These are phyloP conservation scores for Brachypalpus laphriformis DNA, from an alignment of 2,888 invertebrate species.

Conservation along the genomic window DNA sequence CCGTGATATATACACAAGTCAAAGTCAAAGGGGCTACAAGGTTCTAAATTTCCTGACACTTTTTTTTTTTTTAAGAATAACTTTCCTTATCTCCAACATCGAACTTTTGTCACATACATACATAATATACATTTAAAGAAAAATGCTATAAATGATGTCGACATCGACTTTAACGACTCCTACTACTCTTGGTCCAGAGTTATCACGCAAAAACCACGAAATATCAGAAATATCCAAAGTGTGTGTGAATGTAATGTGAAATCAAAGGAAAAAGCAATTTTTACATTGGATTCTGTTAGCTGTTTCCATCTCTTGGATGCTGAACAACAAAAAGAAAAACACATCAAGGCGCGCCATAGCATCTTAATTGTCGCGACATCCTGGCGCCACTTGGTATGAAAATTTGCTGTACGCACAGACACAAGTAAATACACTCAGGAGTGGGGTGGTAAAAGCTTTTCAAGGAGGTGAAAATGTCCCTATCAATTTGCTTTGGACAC, in stretches of 20 bases:
- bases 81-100: conserved; percentile 42
- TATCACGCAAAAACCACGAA: conserved; percentile 50
- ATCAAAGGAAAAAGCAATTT: conserved; percentile 60
- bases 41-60: background rate
- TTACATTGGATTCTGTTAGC: conserved; percentile 53
- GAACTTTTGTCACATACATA: conserved; percentile 50
- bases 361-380: conserved; percentile 82
- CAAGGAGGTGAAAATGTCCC: conserved; percentile 21
- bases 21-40: conserved; percentile 54
- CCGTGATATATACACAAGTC: conserved; percentile 10
- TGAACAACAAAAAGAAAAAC: conserved; percentile 42
- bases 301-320: conserved; percentile 60
- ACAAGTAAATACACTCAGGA: background rate
- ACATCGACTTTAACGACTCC: conserved; percentile 57
- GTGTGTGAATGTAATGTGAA: conserved; percentile 32
- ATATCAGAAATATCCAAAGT: conserved; percentile 15
- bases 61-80: conserved; percentile 25
- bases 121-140: background rate
- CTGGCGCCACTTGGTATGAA: conserved; percentile 79
- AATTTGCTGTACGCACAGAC: conserved; percentile 35
- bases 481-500: conserved; percentile 39
- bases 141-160: conserved; percentile 44
- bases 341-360: conserved; percentile 78
- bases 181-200: conserved; percentile 28
- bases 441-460: conserved; percentile 43